Base-by-base conservation (phyloP, 64 coral and sea anemone species). In the Stichodactyla mertensii region DNA sequence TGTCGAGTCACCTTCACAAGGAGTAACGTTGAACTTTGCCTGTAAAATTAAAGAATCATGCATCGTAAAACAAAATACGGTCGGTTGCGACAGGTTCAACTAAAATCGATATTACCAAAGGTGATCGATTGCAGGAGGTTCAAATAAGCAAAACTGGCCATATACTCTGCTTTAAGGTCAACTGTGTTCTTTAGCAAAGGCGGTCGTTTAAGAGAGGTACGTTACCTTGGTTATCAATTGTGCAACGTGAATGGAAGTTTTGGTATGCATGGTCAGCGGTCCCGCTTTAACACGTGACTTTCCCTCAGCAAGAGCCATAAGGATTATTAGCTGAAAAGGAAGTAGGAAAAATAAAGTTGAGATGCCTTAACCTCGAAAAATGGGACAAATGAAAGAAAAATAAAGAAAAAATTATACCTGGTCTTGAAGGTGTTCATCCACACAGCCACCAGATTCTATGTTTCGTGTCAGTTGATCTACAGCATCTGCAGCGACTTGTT, bases 251-350 rank as follows among this genome's bases (percentile, higher is more conserved):
- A 99, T 99, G 20, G 97, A 93, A 69, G 97, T 99, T 61, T 88
- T 90, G 52, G 97, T 99, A 71, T 99, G 97, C 85, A 92, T 90
- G n/a, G 97, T 99, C n/a, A 99, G 90, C 77, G 93, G 93, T 77
- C 97, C 97, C 86, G 71, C 81, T 71, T 55, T 92, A n/a, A 99
- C 88, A 26, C 87, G 86, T 82, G 97, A 99, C 28, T 87, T 92
- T 10, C 97, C 97, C 26, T 55, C 71, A 11, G 97, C 97, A 18
- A 99, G 64, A 28, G 93, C 97, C 97, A 99, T 99, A 19, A 99
- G 85, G 16, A 99, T 99, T 53, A 99, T 86, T 16, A 99, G 61
- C 97, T 99, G 55, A 87, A 58, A 14, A 79, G 0, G n/a, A 78
- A 70, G 36, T 45, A 45, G 36, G 36, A 45, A 45, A 45, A 45